Base-by-base conservation (phyloP, 2,888 invertebrate genomes). In the Meteorus cinctellus region DNA sequence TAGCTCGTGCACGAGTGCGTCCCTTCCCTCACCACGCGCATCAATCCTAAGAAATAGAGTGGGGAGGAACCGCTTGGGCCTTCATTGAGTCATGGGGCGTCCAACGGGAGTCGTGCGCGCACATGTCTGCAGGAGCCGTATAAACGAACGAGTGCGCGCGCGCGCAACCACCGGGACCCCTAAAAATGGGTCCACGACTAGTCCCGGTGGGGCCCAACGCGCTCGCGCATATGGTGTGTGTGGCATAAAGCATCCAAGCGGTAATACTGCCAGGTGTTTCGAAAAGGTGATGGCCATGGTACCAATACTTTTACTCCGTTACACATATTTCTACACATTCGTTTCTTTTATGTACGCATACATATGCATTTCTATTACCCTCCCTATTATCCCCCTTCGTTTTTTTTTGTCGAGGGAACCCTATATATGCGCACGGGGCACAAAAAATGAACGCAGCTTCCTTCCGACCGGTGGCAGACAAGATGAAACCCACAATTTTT, bases 241-340 rank as follows among this genome's bases (percentile, higher is more conserved):
- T 83, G 74, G 77, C 74, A 80, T 82, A 84, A 84, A 85, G 86
- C 83, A 87, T 85, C 84, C 81, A 83, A 81, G 85, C 82, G 86
- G 86, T 87, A 88, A 87, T 85, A 8, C 10, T 85, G 87, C 89
- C 89, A 89, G 89, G 89, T 89, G 89, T 88, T 88, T 88, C 84
- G 75, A 78, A 87, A 88, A 88, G 88, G 88, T 89, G 88, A 87
- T 84, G 80, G 78, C 66, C 79, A 84, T 81, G 77, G 79, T 80
- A 84, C 83, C 78, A 72, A 80, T 78, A 80, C 66, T 79, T 82
- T 85, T 84, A 79, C 81, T 81, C 79, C 76, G 78, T 81, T 77
- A 78, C 76, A 77, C 78, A 73, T 6, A 65, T 36, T 36, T 19
- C 4, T 12, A n/a, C n/a, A 63, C 6, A 34, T 19, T 62, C 16